A percentile compares a stretch with the other conserved stretches of the same genome.
These are phyloP conservation scores for Lithophane ornitopus DNA, from an alignment of 2,888 invertebrate genomes.

Conservation along the genomic window DNA sequence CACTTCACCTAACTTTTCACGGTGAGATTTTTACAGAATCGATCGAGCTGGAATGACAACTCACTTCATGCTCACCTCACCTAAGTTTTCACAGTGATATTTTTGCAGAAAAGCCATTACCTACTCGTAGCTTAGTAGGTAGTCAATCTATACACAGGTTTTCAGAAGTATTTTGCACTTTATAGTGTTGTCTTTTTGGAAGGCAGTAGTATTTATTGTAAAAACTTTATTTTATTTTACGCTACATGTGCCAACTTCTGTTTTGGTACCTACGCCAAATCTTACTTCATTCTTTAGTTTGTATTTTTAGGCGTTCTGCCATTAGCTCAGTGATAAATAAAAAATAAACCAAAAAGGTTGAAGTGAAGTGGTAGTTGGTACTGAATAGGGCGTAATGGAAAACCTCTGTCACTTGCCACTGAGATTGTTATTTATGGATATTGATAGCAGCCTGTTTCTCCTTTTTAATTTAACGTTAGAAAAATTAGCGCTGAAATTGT, in stretches of 20 bases:
- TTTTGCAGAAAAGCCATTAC: neutral
- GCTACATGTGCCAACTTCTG: slow-evolving; percentile 9
- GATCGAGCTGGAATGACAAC: neutral
- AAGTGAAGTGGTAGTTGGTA: slow-evolving; percentile 52
- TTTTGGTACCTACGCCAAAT: neutral
- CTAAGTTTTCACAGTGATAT: neutral
- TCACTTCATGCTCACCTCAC: no score
- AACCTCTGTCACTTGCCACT: slow-evolving; percentile 61
- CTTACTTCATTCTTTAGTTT: slow-evolving; percentile 8
- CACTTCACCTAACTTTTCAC: no score
- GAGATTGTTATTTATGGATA: slow-evolving; percentile 59
- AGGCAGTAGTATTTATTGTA: no score
- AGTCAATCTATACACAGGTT: neutral
- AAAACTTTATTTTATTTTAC: no score
- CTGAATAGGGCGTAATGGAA: slow-evolving; percentile 60
- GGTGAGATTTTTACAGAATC: no score
- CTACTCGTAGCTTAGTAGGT: neutral
- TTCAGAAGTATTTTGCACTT: no score
- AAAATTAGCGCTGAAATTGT: slow-evolving; percentile 20
- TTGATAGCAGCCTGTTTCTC: slow-evolving; percentile 36
- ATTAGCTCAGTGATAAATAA: slow-evolving; percentile 43
- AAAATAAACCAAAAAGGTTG: slow-evolving; percentile 51
- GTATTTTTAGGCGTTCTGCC: slow-evolving; percentile 36
- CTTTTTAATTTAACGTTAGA: slow-evolving; percentile 52
- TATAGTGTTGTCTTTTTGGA: no score